Conservation (phyloP, 2,113 vertebrate species). For the Xyrauchen texanus region DNA sequence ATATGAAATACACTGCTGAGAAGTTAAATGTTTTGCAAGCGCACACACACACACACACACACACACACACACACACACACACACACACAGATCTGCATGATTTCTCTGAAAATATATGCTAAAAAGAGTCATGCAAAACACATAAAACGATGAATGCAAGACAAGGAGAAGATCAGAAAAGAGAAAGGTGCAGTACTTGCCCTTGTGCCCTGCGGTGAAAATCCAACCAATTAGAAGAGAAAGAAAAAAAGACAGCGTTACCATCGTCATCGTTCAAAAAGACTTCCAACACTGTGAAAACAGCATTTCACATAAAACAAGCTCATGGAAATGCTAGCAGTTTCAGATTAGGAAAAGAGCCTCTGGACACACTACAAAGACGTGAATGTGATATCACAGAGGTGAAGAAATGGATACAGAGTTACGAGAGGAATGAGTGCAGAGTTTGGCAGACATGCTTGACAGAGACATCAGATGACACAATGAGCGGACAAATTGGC, state of each 20-base stretch:
- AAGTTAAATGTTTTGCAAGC: too few relatives aligned
- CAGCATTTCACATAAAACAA: constrained; percentile 40
- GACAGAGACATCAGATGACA: constrained; percentile 16
- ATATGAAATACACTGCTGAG: too few relatives aligned
- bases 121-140: background rate
- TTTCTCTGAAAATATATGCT: too few relatives aligned
- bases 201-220: constrained; percentile 52
- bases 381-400: background rate
- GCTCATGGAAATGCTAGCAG: constrained; percentile 4
- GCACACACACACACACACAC: too few relatives aligned
- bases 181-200: constrained; percentile 45
- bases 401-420: constrained; percentile 18
- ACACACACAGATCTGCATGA: too few relatives aligned
- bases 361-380: constrained; percentile 39
- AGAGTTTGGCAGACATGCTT: constrained; percentile 10
- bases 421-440: background rate
- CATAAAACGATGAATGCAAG: background rate
- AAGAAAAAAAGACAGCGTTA: constrained; percentile 48
- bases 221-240: constrained; percentile 49
- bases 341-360: constrained; percentile 6
- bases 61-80: too few relatives aligned
- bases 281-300: constrained; percentile 25
- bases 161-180: constrained; percentile 7
- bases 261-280: constrained; percentile 11
- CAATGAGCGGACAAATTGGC: constrained; percentile 15